These are phyloP conservation scores for Myotis myotis DNA, from an alignment of 2,797 vertebrate genomes.

Conservation along the genomic window DNA sequence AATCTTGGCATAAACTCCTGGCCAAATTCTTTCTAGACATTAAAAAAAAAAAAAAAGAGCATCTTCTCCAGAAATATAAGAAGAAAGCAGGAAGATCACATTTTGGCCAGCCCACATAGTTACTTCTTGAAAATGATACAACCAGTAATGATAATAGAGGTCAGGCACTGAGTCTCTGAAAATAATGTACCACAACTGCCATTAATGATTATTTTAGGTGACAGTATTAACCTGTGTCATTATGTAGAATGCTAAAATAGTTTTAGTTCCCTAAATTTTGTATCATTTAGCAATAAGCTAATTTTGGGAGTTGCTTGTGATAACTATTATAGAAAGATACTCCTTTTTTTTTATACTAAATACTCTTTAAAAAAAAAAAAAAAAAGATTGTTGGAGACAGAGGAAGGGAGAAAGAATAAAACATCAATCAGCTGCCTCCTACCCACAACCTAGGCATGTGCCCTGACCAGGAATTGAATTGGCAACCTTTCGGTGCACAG, in stretches of 20 bases:
- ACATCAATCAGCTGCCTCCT: background rate
- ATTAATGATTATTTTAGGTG: background rate
- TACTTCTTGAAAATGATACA: conserved; percentile 31
- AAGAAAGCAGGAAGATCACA: background rate
- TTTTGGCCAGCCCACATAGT: background rate
- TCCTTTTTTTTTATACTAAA: background rate
- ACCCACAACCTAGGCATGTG: background rate
- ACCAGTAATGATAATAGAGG: background rate
- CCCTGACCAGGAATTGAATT: background rate
- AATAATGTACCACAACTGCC: background rate
- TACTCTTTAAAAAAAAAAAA: background rate
- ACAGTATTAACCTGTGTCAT: background rate
- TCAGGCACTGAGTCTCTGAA: background rate
- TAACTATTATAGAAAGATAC: background rate
- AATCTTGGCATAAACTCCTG: background rate
- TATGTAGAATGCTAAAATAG: background rate
- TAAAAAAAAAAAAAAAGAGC: background rate
- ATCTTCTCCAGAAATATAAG: background rate
- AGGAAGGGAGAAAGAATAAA: background rate
- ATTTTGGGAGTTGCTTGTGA: background rate
- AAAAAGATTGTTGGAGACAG: background rate
- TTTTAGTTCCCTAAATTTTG: conserved; percentile 1
- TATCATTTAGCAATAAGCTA: conserved; percentile 29
- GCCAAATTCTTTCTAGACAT: background rate
- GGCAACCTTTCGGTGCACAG: background rate